Evolutionary conservation across 2,113 vertebrate genomes (phyloP), one percentile per base, ranked within the genome.

Genomic region (Caranx melampygus): DNA sequence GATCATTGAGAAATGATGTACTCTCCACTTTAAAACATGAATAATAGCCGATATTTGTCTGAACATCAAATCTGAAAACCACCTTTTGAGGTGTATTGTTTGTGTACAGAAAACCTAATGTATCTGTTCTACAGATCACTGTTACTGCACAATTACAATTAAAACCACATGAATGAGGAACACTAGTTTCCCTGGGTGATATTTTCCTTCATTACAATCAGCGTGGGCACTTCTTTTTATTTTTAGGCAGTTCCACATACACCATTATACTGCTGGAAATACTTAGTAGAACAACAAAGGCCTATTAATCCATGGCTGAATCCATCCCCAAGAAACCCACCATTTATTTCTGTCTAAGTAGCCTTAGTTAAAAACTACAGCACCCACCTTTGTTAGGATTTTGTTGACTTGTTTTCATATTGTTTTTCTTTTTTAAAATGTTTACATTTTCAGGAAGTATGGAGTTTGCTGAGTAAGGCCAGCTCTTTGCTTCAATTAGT

Each of bases 131-230:
- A 62, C 33, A 55, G 45, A 57, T 33, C n/a, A 49, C 31, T 18
- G 11, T 61, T 47, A 2, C 60, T 42, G 26, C 57, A 44, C 31
- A 69, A 40, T 63, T 42, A 57, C 34, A 34, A 26, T 72, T 44
- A 49, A 62, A 58, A 62, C 45, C 20, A 63, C 33, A 52, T n/a
- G 40, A 72, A 15, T 69, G 40, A 67, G 57, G n/a, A 42, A 59
- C 18, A 33, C 2, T 3, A 15, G 4, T 72, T 68, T 78, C 44
- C 57, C 63, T 21, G 47, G 71, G 44, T 72, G 49, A 76, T 63
- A 76, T 59, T 60, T 75, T 64, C 54, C 49, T 60, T 65, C 14
- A 58, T 72, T 83, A 49, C 12, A 2, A 74, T 64, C n/a, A 57
- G 59, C 52, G 60, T 12, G 40, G 51, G 15, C 69, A 31, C 73